Percentiles rank a stretch among this genome's conserved stretches.
These are phyloP conservation scores for Platyscapa corneri DNA, from an alignment of 1,140 invertebrate genomes.

Conservation along the genomic window DNA sequence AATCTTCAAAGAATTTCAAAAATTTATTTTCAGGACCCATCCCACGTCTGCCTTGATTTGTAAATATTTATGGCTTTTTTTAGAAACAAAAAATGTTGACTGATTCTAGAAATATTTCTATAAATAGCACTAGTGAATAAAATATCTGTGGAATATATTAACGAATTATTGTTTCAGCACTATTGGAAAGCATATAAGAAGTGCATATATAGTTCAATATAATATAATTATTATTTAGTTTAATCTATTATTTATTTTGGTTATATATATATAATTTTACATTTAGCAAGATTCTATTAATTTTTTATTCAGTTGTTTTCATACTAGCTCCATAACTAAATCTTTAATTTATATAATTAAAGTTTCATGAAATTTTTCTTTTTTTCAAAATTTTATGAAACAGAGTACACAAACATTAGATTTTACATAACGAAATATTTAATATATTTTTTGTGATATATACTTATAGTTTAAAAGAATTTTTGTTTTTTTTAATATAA, in stretches of 20 bases:
- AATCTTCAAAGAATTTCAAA: conserved; percentile 9
- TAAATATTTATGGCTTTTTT: conserved; percentile 22
- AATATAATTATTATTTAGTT: not conserved
- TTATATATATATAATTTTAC: not conserved
- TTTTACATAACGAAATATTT: too few species aligned
- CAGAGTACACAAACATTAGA: too few species aligned
- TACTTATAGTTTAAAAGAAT: too few species aligned
- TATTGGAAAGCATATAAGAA: not conserved
- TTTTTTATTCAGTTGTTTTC: too few species aligned
- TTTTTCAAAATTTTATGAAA: not conserved
- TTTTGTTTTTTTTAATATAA: too few species aligned
- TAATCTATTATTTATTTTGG: not conserved
- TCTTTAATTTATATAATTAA: not conserved
- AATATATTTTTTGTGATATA: too few species aligned
- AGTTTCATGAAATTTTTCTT: not conserved
- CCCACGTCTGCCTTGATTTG: conserved; percentile 3
- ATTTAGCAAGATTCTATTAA: not conserved
- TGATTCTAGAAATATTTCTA: conserved; percentile 5
- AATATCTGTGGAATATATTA: not conserved
- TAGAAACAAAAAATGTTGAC: not conserved
- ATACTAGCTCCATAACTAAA: not conserved
- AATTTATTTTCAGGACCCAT: conserved; percentile 5
- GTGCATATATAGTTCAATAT: not conserved
- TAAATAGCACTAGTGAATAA: not conserved
- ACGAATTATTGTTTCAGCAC: not conserved